Evolutionary conservation across 2,113 vertebrate species (phyloP), one percentile per base, ranked within the genome.

Genomic region (Marmota flaviventris): DNA sequence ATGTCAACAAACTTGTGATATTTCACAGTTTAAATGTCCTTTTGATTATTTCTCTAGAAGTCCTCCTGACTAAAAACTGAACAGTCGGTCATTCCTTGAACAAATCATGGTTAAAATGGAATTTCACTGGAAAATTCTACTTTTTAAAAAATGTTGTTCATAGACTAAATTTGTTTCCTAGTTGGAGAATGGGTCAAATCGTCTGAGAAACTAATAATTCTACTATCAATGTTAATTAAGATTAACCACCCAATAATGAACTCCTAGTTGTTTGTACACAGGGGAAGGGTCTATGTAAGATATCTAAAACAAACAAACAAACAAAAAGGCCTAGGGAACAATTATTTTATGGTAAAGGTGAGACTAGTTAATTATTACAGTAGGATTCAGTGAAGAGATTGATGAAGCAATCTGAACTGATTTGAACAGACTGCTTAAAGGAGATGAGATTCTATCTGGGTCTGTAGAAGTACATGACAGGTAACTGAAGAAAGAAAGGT

Each of bases 91-190:
- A 88, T 12, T 85, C 13, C 11, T 85, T 69, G 16, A 75, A 90
- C 53, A 96, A 88, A 78, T 29, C 63, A 5, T 53, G 29, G 34
- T 58, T 89, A 78, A 94, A 70, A 75, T 69, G 32, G 14, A 94
- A 94, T 90, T 92, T 92, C 65, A 93, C 24, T 84, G 29, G 58
- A 45, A 91, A 96, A 95, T 85, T 91, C 58, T n/a, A 84, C 25
- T 77, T 69, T 67, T 65, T 37, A 89, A 39, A 76, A 22, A 63
- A 63, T 63, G 13, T 48, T 90, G 53, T 13, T 42, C 27, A 13
- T 82, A 8, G 76, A 42, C 53, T 78, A 89, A 79, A 88, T 78
- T 78, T 75, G 42, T 37, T 67, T 81, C 70, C 16, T 89, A 78
- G 67, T 53, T 73, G 45, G 70, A 86, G 34, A 86, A 79, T 24